Evolutionary conservation across 2,113 vertebrate species (phyloP).

Genomic region (Clupea harengus): DNA sequence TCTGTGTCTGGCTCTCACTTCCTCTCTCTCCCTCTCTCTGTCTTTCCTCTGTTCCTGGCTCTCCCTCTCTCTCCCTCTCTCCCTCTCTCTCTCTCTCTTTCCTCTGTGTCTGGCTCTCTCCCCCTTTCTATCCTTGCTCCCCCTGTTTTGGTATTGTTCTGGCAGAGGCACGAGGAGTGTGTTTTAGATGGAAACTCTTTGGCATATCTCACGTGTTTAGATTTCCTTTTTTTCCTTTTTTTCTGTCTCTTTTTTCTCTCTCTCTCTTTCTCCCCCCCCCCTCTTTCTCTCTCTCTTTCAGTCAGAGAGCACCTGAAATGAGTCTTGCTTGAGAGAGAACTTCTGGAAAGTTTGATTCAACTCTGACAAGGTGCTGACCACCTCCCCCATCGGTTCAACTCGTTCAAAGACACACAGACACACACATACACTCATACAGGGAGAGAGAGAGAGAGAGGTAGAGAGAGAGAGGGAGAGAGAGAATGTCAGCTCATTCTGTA

Average conservation of each 20-base stretch:
- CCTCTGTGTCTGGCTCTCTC: constrained; percentile 28
- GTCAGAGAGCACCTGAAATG: constrained; percentile 52
- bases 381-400: constrained; percentile 22
- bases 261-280: background rate
- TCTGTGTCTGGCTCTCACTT: no score
- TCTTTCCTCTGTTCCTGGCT: no score
- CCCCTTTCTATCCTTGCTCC: background rate
- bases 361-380: background rate
- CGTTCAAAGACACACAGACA: background rate
- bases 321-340: constrained; percentile 27
- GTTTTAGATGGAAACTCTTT: constrained; percentile 64
- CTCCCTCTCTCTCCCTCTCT: no score
- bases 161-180: constrained; percentile 56
- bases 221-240: constrained; percentile 51
- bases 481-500: constrained; percentile 41
- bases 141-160: constrained; percentile 41
- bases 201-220: constrained; percentile 62
- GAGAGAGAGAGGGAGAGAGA: background rate
- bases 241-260: background rate
- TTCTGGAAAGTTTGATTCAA: constrained; percentile 68
- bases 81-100: no score
- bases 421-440: background rate
- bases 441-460: background rate
- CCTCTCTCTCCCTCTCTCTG: no score
- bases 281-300: constrained; percentile 9